Evolutionary conservation across 2,113 vertebrate species (phyloP), one percentile per base, ranked within the genome.

Genomic region (Lipophrys pholis): DNA sequence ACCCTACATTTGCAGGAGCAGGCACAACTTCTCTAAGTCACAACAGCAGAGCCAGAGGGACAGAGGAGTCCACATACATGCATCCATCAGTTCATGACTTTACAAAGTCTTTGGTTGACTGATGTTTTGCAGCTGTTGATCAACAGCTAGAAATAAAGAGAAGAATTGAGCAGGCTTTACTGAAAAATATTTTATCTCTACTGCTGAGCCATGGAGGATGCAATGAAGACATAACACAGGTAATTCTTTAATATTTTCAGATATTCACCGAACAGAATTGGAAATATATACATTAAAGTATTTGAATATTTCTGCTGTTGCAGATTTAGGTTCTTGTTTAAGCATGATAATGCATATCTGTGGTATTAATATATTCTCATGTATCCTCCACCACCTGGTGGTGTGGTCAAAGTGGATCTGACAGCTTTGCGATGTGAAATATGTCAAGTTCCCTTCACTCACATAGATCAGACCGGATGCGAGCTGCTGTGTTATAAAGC

Each of bases 151-250:
- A 21, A 43, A 52, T 55, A 59, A 71, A 56, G 52, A 75, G 15
- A 39, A n/a, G 11, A 36, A 60, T 64, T 78, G 21, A 68, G 51
- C 56, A 38, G 43, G 51, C 38, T 72, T 78, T 68, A 51, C 52
- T 81, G 78, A 83, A 85, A 77, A 85, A 15, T 9, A 83, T 82
- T 90, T 73, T 78, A 60, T 75, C 61, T 48, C 70, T 63, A 60
- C 67, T 57, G 49, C 46, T 62, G 56, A 77, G 65, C 49, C 75
- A 90, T 84, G 78, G 82, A 17, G 69, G 73, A 85, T 49, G 65
- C 62, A 70, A 81, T 87, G 83, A 87, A 84, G 85, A 87, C 79
- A 41, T 87, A 85, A 83, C 71, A 77, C 73, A 89, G 90, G 91
- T 92, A 92, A 77, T 65, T 55, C 0, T 40, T 15, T 60, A 12